These are phyloP conservation scores for Gonioctena quinquepunctata DNA, from an alignment of 1,140 invertebrate genomes.

Conservation along the genomic window DNA sequence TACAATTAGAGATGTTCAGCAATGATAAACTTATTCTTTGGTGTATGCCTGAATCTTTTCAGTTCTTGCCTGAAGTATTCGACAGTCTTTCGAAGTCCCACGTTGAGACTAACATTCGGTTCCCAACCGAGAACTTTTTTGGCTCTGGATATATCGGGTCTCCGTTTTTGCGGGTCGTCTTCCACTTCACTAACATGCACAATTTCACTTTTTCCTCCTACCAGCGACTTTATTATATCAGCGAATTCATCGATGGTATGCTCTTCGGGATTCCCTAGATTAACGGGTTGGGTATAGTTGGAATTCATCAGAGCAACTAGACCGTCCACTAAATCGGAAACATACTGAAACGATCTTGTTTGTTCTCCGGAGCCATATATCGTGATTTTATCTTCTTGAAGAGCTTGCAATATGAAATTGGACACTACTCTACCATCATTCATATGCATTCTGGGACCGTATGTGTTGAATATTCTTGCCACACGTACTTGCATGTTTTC, in stretches of 20 bases:
- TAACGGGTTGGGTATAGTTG: slow-evolving; percentile 92
- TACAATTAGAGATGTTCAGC: slow-evolving; percentile 13
- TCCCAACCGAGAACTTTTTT: slow-evolving; percentile 87
- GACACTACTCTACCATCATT: slow-evolving; percentile 98
- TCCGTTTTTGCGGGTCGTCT: slow-evolving; percentile 93
- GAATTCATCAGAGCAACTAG: slow-evolving; percentile 91
- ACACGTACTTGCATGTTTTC: slow-evolving; percentile 94
- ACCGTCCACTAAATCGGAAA: slow-evolving; percentile 96
- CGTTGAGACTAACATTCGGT: slow-evolving; percentile 83
- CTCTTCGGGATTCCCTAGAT: slow-evolving; percentile 98
- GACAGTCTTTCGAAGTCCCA: slow-evolving; percentile 88
- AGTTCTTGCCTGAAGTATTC: slow-evolving; percentile 90
- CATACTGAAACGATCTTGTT: slow-evolving; percentile 98
- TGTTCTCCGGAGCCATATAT: slow-evolving; percentile 95
- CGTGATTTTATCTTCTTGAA: slow-evolving; percentile 91
- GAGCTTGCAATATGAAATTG: slow-evolving; percentile 96
- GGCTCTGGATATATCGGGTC: slow-evolving; percentile 91
- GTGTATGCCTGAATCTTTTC: slow-evolving; percentile 62
- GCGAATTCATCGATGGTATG: slow-evolving; percentile 97
- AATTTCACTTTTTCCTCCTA: slow-evolving; percentile 86
- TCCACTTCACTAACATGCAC: slow-evolving; percentile 81
- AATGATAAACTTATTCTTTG: slow-evolving; percentile 37
- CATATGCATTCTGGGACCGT: slow-evolving; percentile 98
- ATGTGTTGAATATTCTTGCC: slow-evolving; percentile 98
- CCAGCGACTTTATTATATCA: slow-evolving; percentile 83